Evolutionary conservation across 2,888 invertebrate species (phyloP).

Genomic region (Pachydiplax longipennis): DNA sequence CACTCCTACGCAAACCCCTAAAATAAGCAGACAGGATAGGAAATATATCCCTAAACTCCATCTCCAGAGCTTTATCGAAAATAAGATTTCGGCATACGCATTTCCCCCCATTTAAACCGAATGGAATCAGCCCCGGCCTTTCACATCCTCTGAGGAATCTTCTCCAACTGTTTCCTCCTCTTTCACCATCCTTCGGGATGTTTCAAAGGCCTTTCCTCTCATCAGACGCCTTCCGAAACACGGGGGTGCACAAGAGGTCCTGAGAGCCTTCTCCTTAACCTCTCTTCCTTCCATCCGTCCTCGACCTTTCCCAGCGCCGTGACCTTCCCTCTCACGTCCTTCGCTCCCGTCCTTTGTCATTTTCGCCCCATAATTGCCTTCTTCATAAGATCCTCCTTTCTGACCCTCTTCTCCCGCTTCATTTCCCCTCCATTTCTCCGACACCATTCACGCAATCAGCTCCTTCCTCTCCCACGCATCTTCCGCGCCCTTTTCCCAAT

Average conservation of each 20-base stretch:
- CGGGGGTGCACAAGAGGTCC: background rate
- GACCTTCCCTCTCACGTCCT: background rate
- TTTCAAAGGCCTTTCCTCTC: background rate
- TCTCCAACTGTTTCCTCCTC: no score
- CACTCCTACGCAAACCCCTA: no score
- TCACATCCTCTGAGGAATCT: background rate
- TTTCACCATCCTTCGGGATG: no score
- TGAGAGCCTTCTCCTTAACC: background rate
- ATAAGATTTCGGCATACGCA: no score
- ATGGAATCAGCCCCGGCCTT: background rate
- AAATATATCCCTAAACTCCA: no score
- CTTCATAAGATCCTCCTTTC: background rate
- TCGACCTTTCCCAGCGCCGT: background rate
- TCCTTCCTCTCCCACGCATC: background rate
- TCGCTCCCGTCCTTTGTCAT: background rate
- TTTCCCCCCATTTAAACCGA: no score
- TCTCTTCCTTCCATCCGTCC: background rate
- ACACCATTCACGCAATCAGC: background rate
- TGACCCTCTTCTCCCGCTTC: background rate
- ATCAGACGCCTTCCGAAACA: background rate
- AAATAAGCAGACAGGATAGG: no score
- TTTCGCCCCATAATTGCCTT: background rate
- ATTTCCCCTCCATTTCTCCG: background rate
- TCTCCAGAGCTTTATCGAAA: no score
- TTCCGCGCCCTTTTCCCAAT: background rate